Percentiles rank a stretch among this genome's conserved stretches.
Evolutionary conservation across 2,113 vertebrate species (phyloP).

Genomic region (Oryzias melastigma): DNA sequence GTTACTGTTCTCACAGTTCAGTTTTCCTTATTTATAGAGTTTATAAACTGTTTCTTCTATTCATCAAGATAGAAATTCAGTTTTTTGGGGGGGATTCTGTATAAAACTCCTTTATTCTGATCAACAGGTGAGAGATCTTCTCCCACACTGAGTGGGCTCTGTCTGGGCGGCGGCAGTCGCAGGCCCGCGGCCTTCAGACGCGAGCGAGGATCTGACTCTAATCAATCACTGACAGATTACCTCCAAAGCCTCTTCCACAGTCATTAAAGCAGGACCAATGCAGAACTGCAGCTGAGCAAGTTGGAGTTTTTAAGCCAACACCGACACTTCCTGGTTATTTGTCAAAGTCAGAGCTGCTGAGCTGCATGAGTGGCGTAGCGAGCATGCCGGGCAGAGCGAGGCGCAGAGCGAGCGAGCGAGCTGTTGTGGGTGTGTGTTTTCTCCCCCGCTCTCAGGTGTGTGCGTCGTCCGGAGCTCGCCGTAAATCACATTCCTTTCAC

Average conservation of each 20-base stretch:
- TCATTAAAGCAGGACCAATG: conserved; percentile 99
- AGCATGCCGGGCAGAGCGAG: conserved; percentile 60
- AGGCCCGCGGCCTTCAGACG: conserved; percentile 60
- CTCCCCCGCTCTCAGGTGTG: conserved; percentile 37
- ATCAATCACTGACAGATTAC: conserved; percentile 99
- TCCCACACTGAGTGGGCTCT: conserved; percentile 10
- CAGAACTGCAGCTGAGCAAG: conserved; percentile 99
- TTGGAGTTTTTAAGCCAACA: conserved; percentile 99
- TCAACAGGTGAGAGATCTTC: not conserved
- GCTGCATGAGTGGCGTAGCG: conserved; percentile 88
- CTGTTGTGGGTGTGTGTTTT: conserved; percentile 58
- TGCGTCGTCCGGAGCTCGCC: conserved; percentile 84
- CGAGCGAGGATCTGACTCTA: conserved; percentile 85
- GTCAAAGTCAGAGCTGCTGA: conserved; percentile 98
- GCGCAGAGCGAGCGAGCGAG: conserved; percentile 53
- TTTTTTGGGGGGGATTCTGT: no score
- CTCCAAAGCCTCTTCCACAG: conserved; percentile 98
- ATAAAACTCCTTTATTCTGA: not conserved
- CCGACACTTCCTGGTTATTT: conserved; percentile 98
- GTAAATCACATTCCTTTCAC: conserved; percentile 98
- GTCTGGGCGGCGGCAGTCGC: conserved; percentile 20
- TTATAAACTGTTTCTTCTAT: no score
- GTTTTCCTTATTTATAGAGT: no score
- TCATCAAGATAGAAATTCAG: no score
- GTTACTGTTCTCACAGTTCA: no score